Evolutionary conservation across 2,113 vertebrate genomes (phyloP), one percentile per base, ranked within the genome.

Genomic region (Aramus guarauna): DNA sequence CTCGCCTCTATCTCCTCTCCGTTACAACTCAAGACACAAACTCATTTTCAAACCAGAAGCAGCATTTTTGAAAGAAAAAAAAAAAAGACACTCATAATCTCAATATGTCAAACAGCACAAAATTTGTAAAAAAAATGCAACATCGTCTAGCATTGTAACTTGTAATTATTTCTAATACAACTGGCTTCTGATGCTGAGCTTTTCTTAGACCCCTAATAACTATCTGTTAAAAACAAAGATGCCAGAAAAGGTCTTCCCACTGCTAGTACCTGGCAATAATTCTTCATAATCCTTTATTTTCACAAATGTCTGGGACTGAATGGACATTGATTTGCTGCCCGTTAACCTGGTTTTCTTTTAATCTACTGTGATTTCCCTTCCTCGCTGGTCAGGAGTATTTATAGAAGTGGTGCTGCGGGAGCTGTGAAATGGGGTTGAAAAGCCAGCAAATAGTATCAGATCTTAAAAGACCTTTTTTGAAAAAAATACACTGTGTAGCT

Each of bases 211-310:
- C 37, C 39, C 86, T 69, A 94, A 66, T 82, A 82, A 92, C 58
- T 48, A 34, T 45, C 63, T 69, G 66, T 37, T 72, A 60, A 55
- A 81, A 59, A 95, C 56, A 85, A 85, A 76, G 80, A 85, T 59
- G 37, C 58, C 71, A 94, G 74, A 82, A 82, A 96, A 96, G 30
- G 36, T 17, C 41, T 89, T 69, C 18, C 21, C 56, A 5, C 34
- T 55, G 66, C 50, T 20, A 59, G 63, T 83, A 90, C 59, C 53
- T 77, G 55, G 71, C 55, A 92, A 88, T 95, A 96, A 94, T 85
- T 96, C 81, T 79, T 96, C 78, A 79, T 92, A 92, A 96, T 82
- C 71, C 63, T 94, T 95, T 96, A 95, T 88, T 96, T 93, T 93
- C 85, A 94, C 83, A 91, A 85, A 85, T 60, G 90, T 93, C 82